Percentiles rank a stretch among this genome's conserved stretches.
Evolutionary conservation across 2,113 vertebrate species (phyloP).

Genomic region (Morone saxatilis): DNA sequence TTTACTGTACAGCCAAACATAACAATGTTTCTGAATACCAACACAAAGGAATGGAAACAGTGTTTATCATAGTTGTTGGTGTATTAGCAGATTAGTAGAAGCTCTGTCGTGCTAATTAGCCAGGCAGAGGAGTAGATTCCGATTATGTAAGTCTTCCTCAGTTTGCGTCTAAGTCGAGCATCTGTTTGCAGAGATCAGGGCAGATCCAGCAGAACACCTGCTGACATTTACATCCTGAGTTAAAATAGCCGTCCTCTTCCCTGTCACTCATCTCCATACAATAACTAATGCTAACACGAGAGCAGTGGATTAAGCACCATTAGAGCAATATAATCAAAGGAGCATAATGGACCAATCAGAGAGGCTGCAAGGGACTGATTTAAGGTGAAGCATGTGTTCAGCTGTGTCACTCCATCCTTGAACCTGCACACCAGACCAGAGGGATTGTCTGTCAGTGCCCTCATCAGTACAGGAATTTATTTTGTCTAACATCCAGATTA

Average conservation of each 20-base stretch:
- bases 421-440: not conserved
- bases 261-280: slow-evolving; percentile 12
- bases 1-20: not conserved
- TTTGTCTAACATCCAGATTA: slow-evolving; percentile 7
- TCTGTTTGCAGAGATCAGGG: slow-evolving; percentile 41
- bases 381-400: slow-evolving; percentile 2
- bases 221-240: slow-evolving; percentile 34
- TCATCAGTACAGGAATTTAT: slow-evolving; percentile 22
- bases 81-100: not conserved
- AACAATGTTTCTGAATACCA: not conserved
- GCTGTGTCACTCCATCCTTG: not conserved
- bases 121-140: no score
- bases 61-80: not conserved
- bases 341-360: not conserved
- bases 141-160: not conserved
- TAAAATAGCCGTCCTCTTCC: slow-evolving; percentile 28
- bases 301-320: slow-evolving; percentile 3
- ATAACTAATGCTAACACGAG: slow-evolving; percentile 21
- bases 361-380: not conserved
- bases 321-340: not conserved
- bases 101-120: not conserved
- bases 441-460: not conserved
- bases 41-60: not conserved
- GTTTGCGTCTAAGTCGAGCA: slow-evolving; percentile 24
- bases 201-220: slow-evolving; percentile 8